Conservation (phyloP, 1,140 invertebrate genomes). For the Drosophila nigrodunni region DNA sequence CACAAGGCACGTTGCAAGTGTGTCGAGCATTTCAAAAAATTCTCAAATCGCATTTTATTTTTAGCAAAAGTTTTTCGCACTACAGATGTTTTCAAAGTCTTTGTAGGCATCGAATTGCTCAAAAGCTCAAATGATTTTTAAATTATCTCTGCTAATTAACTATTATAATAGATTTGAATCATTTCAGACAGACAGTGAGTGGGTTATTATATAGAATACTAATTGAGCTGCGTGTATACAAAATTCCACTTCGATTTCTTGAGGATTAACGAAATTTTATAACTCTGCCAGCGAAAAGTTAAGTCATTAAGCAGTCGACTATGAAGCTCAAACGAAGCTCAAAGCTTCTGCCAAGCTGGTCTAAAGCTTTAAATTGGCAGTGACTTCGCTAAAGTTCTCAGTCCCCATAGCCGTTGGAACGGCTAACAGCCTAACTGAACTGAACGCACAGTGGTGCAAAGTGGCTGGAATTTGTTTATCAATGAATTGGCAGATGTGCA, state of each 20-base stretch:
- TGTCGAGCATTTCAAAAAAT: conserved; percentile 45
- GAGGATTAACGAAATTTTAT: background rate
- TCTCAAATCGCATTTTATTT: conserved; percentile 38
- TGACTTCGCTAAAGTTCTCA: too few species aligned
- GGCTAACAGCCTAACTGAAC: too few species aligned
- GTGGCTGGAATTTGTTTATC: too few species aligned
- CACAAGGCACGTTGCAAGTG: conserved; percentile 48
- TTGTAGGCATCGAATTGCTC: background rate
- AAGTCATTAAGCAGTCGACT: too few species aligned
- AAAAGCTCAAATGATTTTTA: background rate
- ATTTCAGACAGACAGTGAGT: background rate
- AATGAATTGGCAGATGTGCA: too few species aligned
- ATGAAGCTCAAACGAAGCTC: background rate
- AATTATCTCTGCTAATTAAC: background rate
- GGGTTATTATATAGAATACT: background rate
- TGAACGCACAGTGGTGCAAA: too few species aligned
- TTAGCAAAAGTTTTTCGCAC: conserved; percentile 17
- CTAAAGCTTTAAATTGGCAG: too few species aligned
- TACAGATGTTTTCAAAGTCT: conserved; percentile 17
- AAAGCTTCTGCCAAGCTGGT: background rate
- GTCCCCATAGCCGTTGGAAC: too few species aligned
- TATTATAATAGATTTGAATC: background rate
- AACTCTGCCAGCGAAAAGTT: too few species aligned
- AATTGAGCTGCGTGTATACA: background rate
- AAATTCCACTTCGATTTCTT: background rate